Conservation (phyloP, 2,797 vertebrate species). For the Gouania willdenowi region DNA sequence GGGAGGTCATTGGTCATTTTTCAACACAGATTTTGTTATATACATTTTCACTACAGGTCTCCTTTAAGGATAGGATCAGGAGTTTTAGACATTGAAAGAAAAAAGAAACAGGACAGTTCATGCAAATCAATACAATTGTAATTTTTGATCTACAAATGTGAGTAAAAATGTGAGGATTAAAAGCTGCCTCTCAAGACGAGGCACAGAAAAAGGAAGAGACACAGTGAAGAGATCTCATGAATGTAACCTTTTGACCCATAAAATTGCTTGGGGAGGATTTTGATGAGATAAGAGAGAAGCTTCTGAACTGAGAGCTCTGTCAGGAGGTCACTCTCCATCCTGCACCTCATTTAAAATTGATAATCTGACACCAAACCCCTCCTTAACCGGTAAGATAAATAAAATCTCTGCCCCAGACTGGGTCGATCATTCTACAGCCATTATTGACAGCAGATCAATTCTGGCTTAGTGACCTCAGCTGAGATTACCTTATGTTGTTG, state of each 20-base stretch:
- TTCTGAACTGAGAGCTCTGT: background rate
- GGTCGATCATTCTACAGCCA: background rate
- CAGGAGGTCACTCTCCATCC: background rate
- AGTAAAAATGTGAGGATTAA: too few species aligned
- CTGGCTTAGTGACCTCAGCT: background rate
- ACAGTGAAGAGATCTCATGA: background rate
- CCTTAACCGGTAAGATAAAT: background rate
- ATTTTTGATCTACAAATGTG: too few species aligned
- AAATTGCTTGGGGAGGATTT: background rate
- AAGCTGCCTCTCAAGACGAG: too few species aligned
- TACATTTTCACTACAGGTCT: too few species aligned
- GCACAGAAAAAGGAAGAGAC: too few species aligned
- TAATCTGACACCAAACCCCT: background rate
- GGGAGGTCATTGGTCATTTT: too few species aligned
- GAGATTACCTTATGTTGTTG: background rate
- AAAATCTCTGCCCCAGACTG: background rate
- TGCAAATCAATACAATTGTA: too few species aligned
- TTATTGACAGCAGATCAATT: slow-evolving; percentile 1
- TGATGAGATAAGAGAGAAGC: background rate
- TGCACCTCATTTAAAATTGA: background rate
- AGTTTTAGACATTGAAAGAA: too few species aligned
- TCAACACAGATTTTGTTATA: too few species aligned
- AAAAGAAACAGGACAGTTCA: too few species aligned
- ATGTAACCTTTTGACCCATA: background rate
- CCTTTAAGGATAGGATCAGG: too few species aligned